Evolutionary conservation across 2,888 invertebrate genomes (phyloP), one percentile per base, ranked within the genome.

Genomic region (Himalopsyche kuldschensis): DNA sequence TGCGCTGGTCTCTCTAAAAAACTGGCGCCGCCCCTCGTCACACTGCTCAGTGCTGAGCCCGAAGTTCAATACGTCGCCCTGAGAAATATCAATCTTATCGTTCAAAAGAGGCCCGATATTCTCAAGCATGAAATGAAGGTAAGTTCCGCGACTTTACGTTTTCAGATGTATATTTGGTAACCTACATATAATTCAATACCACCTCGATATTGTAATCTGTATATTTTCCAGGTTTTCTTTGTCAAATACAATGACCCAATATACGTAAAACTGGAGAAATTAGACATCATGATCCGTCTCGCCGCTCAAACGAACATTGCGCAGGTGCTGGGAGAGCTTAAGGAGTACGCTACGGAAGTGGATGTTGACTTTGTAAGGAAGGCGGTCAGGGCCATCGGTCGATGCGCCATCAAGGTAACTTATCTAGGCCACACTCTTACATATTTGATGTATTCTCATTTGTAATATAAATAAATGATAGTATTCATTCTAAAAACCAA

Each of bases 211-310:
- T 20, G 20, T 5, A 8, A 5, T 55, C 27, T 31, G 35, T 80
- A 63, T 79, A 32, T 35, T 78, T 87, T 82, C 0, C 88, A 93
- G 93, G 95, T 95, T 81, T 99, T 99, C 92, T 99, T 99, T 90
- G 99, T 99, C 48, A 99, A 99, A 89, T 99, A 99, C 92, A 99
- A 99, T 90, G 99, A 99, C 91, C 99, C 99, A 0, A 99, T 99
- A 89, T 99, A 99, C 90, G 99, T 99, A 75, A 99, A 99, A 90
- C 93, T 99, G 85, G 99, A 99, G 90, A 99, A 99, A 89, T 89
- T 99, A 88, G 99, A 99, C 89, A 99, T 99, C 83, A 99, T 99
- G 99, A 99, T 99, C 88, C 95, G 99, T 20, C 92, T 99, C 87
- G 99, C 99, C 20, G 98, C 98, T 75, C 98, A 99, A 90, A 96